Evolutionary conservation across 2,888 invertebrate species (phyloP), one percentile per base, ranked within the genome.

Genomic region (Cephalotes varians): DNA sequence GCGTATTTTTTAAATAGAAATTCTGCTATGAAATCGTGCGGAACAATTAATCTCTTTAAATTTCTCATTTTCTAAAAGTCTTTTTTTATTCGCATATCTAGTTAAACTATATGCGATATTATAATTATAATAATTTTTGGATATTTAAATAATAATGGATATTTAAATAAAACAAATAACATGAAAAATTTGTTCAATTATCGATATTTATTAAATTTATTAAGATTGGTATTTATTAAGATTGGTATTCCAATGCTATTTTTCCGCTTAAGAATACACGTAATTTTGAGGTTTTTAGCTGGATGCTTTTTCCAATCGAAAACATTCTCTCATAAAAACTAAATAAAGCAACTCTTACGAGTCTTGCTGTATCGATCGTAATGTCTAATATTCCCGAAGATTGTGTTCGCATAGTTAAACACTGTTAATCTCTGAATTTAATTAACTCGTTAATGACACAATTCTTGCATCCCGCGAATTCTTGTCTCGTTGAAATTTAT

Each of bases 1-100:
- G n/a, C n/a, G 84, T 84, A 85, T 85, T 86, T 77, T 85, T 86
- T 80, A 82, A 84, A 83, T 86, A 73, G 85, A 82, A 84, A 79
- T 81, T 73, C 58, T 31, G 7, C 9, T 21, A 56, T 67, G 83
- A 72, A 88, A 58, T 86, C 47, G 64, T 21, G 56, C n/a, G 9
- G 7, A 44, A 28, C 49, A 15, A 3, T 2, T 73, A 58, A 58
- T 44, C 31, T 5, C 4, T 44, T 40, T 44, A 40, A 72, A 18
- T 3, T n/a, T 58, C 5, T 28, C n/a, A 4, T 73, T 73, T n/a
- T 51, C 18, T 40, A 71, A 56, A 12, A 25, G 3, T 4, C 1
- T 72, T 44, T n/a, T n/a, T n/a, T 56, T 72, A 25, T 25, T 56
- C 4, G 15, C 40, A 9, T n/a, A 56, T 28, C 6, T 9, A 44